These are phyloP conservation scores for Neolamprologus devosi DNA, from an alignment of 2,113 vertebrate species.

Conservation along the genomic window DNA sequence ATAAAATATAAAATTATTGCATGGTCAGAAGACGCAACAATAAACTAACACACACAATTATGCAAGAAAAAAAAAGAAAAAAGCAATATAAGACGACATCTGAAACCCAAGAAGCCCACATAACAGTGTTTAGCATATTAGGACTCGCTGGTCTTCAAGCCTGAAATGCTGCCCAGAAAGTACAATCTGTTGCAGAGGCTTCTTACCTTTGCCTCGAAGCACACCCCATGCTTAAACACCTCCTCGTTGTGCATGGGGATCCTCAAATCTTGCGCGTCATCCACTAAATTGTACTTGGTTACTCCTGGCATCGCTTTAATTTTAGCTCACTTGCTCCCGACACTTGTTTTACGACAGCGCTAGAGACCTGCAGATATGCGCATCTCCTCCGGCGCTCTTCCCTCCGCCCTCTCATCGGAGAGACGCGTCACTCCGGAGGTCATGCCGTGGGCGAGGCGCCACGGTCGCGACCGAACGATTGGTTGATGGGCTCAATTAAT, in stretches of 20 bases:
- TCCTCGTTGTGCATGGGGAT: slow-evolving; percentile 92
- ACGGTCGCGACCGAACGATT: not conserved
- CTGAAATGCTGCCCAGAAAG: not conserved
- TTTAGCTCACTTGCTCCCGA: not conserved
- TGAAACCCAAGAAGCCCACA: not conserved
- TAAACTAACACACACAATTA: not conserved
- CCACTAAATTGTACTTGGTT: slow-evolving; percentile 92
- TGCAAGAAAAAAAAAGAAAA: not conserved
- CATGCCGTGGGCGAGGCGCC: slow-evolving; percentile 23
- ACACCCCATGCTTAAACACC: slow-evolving; percentile 88
- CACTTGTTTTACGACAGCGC: slow-evolving; percentile 40
- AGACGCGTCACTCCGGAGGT: slow-evolving; percentile 38
- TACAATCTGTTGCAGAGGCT: slow-evolving; percentile 11
- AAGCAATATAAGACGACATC: not conserved
- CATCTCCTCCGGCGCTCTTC: slow-evolving; percentile 17
- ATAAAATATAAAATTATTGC: not conserved
- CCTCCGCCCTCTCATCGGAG: not conserved
- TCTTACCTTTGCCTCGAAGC: slow-evolving; percentile 92
- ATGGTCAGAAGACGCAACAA: not conserved
- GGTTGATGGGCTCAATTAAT: not conserved
- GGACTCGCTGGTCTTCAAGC: not conserved
- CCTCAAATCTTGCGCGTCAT: slow-evolving; percentile 85
- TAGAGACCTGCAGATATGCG: slow-evolving; percentile 45
- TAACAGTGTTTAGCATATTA: not conserved
- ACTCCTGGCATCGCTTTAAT: slow-evolving; percentile 82